Evolutionary conservation across 2,797 vertebrate species (phyloP), one percentile per base, ranked within the genome.

Genomic region (Lophius americanus): DNA sequence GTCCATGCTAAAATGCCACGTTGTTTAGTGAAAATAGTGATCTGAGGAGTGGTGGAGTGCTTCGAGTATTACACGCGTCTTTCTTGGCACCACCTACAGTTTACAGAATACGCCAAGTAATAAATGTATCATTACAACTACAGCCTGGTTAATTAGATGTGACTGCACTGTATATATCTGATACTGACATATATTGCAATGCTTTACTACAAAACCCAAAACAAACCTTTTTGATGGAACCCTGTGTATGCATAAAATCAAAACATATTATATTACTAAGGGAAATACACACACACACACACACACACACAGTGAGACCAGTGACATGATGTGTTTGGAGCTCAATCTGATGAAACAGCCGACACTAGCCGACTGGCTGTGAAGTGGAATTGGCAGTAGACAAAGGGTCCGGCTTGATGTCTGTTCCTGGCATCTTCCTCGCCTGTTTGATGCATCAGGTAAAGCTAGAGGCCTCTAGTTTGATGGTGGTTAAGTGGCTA

Each of bases 121-220:
- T 85, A 74, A 70, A 81, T 79, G 79, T 23, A 23, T 23, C 23
- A 23, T 23, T 23, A 23, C 23, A 23, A 23, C 23, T 23, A 23
- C 23, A 60, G 76, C 65, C 76, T 68, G 67, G 52, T 75, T 64
- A 79, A 48, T 69, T 73, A 66, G 51, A 73, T 81, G 77, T 58
- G 81, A 64, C 68, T 88, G 86, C 81, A 88, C 82, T 85, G 73
- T 81, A 78, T 78, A 82, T 79, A 84, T 82, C 78, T 85, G 86
- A 83, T 89, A 91, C 89, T 90, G 89, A 92, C 88, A 91, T 89
- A 91, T 90, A 89, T 90, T 64, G 89, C 90, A 89, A 90, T 92
- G 89, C 72, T 87, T 84, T 63, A 74, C 43, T 83, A 83, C 68
- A 75, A 51, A 77, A 79, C 77, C 36, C 72, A 59, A 81, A 68